Base-by-base conservation (phyloP, 2,113 vertebrate genomes). In the Notiomystis cincta region DNA sequence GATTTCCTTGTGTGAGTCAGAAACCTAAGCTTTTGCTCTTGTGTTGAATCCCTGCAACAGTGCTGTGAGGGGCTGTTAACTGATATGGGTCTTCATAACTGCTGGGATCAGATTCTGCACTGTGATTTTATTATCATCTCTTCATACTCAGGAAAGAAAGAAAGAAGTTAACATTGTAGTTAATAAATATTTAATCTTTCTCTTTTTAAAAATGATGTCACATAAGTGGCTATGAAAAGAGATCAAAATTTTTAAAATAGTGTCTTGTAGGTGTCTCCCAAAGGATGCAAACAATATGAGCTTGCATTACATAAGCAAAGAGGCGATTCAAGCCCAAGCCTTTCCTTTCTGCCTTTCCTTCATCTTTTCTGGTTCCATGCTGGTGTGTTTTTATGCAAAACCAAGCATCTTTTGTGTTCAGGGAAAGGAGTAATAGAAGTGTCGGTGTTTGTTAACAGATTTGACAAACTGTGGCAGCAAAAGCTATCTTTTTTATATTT, bases 401-500 rank as follows among this genome's bases (percentile, higher is more conserved):
- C 45, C 53, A 91, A 95, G 40, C 53, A 48, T 95, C 84, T 94
- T 96, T 47, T 87, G 66, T 93, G 84, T 91, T 69, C 86, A 82
- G n/a, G 78, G 54, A 86, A 95, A 94, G 66, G 48, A 60, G n/a
- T 79, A 93, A 87, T 94, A 86, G 73, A 97, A 95, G 54, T 96
- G 89, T 94, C 33, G 13, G 53, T 92, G 79, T 91, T 94, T 94
- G 90, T 96, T 97, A 96, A 96, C 82, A 44, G 96, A 76, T 96
- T 96, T 97, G 95, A 97, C 91, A 97, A 96, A 95, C 73, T 95
- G 30, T 96, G 89, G 78, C 83, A 95, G 72, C 77, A 73, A 77
- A 96, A 93, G 82, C 79, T 82, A 94, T 94, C 65, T 82, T 97
- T 97, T 97, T 97, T 93, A 57, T 89, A 67, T 96, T 97, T 98